These are phyloP conservation scores for Myrmecobius fasciatus DNA, from an alignment of 2,113 vertebrate genomes.

Conservation along the genomic window DNA sequence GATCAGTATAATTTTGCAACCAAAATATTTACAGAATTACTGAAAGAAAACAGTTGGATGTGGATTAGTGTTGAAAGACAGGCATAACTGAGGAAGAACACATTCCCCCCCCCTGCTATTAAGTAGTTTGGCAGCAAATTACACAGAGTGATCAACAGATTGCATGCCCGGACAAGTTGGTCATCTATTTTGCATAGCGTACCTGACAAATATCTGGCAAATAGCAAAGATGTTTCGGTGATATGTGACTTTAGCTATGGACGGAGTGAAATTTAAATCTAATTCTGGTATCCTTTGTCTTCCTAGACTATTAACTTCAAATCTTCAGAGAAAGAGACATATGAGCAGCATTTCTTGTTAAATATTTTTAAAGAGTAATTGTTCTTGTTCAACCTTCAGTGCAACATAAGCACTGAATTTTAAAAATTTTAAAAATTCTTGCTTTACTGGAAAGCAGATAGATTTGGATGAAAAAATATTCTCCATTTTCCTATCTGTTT, in stretches of 20 bases:
- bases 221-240: constrained; percentile 42
- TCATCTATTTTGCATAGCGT: constrained; percentile 26
- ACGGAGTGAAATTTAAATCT: constrained; percentile 65
- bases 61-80: constrained; percentile 37
- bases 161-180: constrained; percentile 34
- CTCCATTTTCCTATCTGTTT: neutral
- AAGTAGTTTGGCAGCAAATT: constrained; percentile 7
- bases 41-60: neutral
- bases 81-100: neutral
- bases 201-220: constrained; percentile 30
- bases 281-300: constrained; percentile 24
- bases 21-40: constrained; percentile 16
- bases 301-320: neutral
- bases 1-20: neutral
- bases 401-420: neutral
- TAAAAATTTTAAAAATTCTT: neutral
- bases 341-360: constrained; percentile 20
- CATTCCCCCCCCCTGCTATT: neutral
- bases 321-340: constrained; percentile 32
- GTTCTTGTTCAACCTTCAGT: neutral
- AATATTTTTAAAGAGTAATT: constrained; percentile 27
- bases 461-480: neutral
- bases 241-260: constrained; percentile 55
- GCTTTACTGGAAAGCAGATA: neutral
- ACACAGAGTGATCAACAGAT: neutral